Conservation (phyloP, 2,113 vertebrate species). For the Xenotilapia flavipinnis region DNA sequence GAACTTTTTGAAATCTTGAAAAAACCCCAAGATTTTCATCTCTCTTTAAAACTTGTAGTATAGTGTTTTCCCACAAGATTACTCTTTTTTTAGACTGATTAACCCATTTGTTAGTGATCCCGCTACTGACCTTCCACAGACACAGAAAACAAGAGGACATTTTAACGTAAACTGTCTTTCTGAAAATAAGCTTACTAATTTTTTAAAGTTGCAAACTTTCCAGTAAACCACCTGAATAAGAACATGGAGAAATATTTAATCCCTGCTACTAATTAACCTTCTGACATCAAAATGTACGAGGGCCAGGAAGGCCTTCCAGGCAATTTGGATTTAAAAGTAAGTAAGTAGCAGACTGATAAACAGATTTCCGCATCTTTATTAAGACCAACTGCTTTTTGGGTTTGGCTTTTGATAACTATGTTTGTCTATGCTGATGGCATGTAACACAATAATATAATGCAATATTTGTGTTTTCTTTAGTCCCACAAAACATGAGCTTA, state of each 20-base stretch:
- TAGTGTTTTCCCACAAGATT: not conserved
- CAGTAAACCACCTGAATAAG: not conserved
- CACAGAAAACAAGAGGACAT: not conserved
- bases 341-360: not conserved
- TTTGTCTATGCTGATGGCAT: not conserved
- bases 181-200: not conserved
- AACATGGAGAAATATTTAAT: not conserved
- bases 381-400: not conserved
- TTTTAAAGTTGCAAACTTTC: not conserved
- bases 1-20: not conserved
- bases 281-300: not conserved
- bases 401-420: not conserved
- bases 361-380: not conserved
- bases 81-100: not conserved
- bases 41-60: not conserved
- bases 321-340: constrained; percentile 18
- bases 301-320: not conserved
- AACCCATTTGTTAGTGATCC: not conserved
- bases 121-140: not conserved
- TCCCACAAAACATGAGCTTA: not conserved
- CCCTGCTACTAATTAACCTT: constrained; percentile 26
- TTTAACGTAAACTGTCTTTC: not conserved
- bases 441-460: not conserved
- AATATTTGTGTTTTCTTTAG: not conserved
- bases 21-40: not conserved